Conservation (phyloP, 2,888 invertebrate genomes). For the Tiphia femorata region DNA sequence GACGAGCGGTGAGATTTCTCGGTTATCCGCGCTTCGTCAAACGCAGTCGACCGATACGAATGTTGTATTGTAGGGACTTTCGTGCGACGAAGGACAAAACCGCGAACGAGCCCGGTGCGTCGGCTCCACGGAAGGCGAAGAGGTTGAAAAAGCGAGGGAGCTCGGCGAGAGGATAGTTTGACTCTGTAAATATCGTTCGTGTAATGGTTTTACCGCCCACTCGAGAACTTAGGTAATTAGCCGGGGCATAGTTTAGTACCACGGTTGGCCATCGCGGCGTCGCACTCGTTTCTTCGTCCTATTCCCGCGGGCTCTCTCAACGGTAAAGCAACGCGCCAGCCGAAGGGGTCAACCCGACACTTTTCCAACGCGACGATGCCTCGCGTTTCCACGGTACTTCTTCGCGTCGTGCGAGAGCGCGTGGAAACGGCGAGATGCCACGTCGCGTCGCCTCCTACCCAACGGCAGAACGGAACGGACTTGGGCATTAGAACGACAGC, state of each 20-base stretch:
- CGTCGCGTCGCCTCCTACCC: no score
- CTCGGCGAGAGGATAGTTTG: constrained; percentile 21
- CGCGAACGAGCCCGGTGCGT: neutral
- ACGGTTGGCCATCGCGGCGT: constrained; percentile 26
- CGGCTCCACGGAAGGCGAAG: neutral
- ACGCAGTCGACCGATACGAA: no score
- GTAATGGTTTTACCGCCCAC: constrained; percentile 39
- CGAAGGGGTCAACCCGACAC: no score
- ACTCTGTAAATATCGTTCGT: constrained; percentile 41
- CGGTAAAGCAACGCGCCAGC: constrained; percentile 3
- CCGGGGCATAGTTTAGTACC: constrained; percentile 40
- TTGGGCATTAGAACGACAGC: no score
- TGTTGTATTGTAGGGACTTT: neutral
- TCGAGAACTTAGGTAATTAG: constrained; percentile 43
- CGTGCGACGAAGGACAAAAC: constrained; percentile 7
- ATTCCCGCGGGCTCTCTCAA: neutral
- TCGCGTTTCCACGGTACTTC: no score
- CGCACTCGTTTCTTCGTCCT: constrained; percentile 18
- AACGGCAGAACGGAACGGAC: no score
- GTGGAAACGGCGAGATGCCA: no score
- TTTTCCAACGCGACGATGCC: no score
- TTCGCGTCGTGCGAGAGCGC: no score
- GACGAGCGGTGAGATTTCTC: no score
- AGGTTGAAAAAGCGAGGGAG: neutral
- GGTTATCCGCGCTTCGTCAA: no score